phyloP scores from a whole-genome alignment of 2,888 invertebrate species.

The Caenorhabditis afra region DNA sequence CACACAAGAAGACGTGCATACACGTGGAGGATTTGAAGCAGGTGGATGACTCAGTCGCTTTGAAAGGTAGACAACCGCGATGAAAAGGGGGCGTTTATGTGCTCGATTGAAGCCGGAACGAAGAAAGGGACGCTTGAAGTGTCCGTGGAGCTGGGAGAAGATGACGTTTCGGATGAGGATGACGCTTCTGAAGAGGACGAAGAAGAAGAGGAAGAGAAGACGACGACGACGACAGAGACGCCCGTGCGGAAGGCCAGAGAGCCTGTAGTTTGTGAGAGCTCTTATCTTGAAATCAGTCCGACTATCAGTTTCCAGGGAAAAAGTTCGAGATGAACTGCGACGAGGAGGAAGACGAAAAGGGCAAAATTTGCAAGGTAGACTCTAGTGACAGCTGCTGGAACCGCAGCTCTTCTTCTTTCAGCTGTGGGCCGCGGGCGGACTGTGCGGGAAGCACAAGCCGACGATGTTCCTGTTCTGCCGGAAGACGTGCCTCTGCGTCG shows the following conservation, averaged over 20 bases:
- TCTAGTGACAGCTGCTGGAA: no score
- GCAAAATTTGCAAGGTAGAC: conserved; percentile 62
- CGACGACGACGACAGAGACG: conserved; percentile 6
- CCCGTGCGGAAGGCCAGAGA: conserved; percentile 22
- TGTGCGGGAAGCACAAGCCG: conserved; percentile 69
- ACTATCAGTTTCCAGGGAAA: conserved; percentile 62
- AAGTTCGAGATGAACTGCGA: conserved; percentile 72
- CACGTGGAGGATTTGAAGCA: conserved; percentile 36
- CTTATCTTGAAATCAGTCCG: no score
- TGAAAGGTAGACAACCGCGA: conserved; percentile 12
- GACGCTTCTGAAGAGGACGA: conserved; percentile 40
- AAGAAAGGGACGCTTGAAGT: conserved; percentile 54
- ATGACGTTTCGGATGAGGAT: conserved; percentile 1
- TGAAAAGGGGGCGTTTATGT: background rate
- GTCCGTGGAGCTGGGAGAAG: conserved; percentile 48
- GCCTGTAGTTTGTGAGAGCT: conserved; percentile 31
- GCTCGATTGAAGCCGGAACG: conserved; percentile 20
- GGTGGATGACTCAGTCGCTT: conserved; percentile 31
- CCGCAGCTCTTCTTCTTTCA: conserved; percentile 15
- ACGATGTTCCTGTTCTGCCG: conserved; percentile 77
- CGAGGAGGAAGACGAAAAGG: conserved; percentile 71
- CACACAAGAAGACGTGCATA: conserved; percentile 51
- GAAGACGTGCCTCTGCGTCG: conserved; percentile 75
- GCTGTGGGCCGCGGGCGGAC: conserved; percentile 72
- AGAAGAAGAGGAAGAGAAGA: conserved; percentile 2